Conservation (phyloP, 2,113 vertebrate genomes). For the Desmodus rotundus region DNA sequence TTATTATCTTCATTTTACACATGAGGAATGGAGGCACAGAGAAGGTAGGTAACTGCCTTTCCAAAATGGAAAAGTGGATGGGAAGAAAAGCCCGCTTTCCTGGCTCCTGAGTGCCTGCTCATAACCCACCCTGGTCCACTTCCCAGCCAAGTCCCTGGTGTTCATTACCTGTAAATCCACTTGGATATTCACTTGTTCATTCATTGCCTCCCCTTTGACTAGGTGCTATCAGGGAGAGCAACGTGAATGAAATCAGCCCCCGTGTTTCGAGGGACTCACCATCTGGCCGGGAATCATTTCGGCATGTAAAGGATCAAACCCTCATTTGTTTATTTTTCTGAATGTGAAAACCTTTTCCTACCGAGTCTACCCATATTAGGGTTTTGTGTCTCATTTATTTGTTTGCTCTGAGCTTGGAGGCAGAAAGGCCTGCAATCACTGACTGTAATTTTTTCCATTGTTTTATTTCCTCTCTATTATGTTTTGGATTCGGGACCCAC, state of each 20-base stretch:
- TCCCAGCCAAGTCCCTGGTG: accelerated
- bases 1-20: neutral
- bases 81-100: no score
- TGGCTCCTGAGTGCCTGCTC: no score
- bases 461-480: neutral
- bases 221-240: neutral
- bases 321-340: neutral
- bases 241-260: neutral
- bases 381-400: neutral
- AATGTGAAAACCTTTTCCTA: neutral
- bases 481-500: neutral
- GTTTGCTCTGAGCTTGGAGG: neutral
- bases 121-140: accelerated
- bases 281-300: neutral
- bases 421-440: neutral
- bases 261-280: neutral
- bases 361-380: neutral
- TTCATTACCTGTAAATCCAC: neutral
- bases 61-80: no score
- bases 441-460: neutral
- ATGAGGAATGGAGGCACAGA: neutral
- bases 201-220: neutral
- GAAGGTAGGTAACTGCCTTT: no score
- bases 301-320: neutral
- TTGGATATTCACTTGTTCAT: neutral